Evolutionary conservation across 2,113 vertebrate genomes (phyloP).

Genomic region (Mustelus asterias): DNA sequence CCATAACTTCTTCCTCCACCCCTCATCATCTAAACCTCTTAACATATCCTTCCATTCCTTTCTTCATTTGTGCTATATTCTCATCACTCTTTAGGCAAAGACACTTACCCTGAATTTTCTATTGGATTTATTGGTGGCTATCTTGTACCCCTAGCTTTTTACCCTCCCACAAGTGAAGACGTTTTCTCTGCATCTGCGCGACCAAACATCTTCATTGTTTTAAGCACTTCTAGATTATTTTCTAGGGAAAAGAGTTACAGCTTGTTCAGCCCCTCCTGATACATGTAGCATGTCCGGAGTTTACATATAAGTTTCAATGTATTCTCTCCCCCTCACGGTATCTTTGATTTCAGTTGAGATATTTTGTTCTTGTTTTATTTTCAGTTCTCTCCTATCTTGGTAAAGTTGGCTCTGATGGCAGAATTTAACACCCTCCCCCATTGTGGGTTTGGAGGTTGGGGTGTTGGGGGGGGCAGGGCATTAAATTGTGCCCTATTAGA

Average conservation of each 20-base stretch:
- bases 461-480: too few species aligned
- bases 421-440: too few species aligned
- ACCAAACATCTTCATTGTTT: background rate
- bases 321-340: background rate
- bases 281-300: background rate
- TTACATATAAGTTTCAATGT: background rate
- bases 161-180: background rate
- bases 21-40: background rate
- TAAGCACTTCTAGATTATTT: background rate
- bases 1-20: background rate
- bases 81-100: background rate
- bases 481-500: too few species aligned
- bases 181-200: background rate
- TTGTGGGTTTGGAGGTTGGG: background rate
- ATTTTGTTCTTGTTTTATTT: background rate
- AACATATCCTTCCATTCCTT: background rate
- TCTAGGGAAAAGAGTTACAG: background rate
- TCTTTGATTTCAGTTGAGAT: background rate
- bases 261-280: background rate
- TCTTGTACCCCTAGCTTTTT: background rate
- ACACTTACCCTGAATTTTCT: background rate
- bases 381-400: background rate
- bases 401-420: background rate
- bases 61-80: background rate
- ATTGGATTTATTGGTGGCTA: background rate